Evolutionary conservation across 35 echinoderm and acorn worm genomes (phyloP).

Genomic region (Eucidaris tribuloides): DNA sequence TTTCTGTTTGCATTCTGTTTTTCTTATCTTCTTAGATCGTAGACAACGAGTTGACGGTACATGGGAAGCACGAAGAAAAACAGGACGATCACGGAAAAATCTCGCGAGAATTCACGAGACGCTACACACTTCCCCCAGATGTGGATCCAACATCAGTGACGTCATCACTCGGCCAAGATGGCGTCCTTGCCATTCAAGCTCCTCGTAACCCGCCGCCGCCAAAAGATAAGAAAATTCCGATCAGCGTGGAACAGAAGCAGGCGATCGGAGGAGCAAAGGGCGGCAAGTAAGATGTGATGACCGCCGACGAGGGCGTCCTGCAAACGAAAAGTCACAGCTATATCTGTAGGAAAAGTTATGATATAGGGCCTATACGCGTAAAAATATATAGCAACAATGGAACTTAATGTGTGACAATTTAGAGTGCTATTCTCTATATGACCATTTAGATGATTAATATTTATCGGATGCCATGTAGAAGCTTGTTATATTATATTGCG

Average conservation of each 20-base stretch:
- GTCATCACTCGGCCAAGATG: constrained; percentile 50
- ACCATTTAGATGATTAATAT: too few relatives aligned
- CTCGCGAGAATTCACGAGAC: constrained; percentile 71
- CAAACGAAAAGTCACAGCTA: too few relatives aligned
- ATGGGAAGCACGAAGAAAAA: constrained; percentile 75
- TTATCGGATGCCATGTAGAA: too few relatives aligned
- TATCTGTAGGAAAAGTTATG: too few relatives aligned
- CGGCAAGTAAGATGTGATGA: too few relatives aligned
- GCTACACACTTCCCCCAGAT: constrained; percentile 61
- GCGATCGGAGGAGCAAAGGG: background rate
- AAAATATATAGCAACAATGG: too few relatives aligned
- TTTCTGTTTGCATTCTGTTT: too few relatives aligned
- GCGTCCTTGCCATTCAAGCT: constrained; percentile 47
- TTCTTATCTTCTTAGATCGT: constrained; percentile 57
- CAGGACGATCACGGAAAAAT: constrained; percentile 64
- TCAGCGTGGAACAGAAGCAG: constrained; percentile 4
- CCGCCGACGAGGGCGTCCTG: too few relatives aligned
- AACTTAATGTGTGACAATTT: too few relatives aligned
- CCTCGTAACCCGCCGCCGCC: constrained; percentile 29
- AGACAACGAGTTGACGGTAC: constrained; percentile 46
- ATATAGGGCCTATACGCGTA: too few relatives aligned
- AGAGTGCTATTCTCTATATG: too few relatives aligned
- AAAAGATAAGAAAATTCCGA: constrained; percentile 10
- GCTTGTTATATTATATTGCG: too few relatives aligned
- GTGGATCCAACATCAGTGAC: constrained; percentile 62